Base-by-base conservation (phyloP, 2,113 vertebrate genomes). In the Thunnus maccoyii region DNA sequence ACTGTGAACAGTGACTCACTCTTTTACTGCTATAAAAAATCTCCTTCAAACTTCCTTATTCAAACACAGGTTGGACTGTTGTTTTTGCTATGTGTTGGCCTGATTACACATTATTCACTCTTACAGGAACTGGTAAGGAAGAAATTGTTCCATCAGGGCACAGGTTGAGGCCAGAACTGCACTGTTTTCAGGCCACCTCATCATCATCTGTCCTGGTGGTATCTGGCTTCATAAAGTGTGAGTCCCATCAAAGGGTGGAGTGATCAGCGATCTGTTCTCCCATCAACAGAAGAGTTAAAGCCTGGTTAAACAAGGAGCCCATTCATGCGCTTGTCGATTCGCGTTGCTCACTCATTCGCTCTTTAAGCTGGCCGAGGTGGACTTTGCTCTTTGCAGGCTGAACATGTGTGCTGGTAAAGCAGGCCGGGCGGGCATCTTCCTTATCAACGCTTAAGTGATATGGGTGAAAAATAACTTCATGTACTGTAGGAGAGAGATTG, bases 371-470 rank as follows among this genome's bases (percentile, higher is more conserved):
- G 52, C 56, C 12, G 55, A 41, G 71, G 15, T 86, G 90, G 91
- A 94, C 93, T 94, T 94, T 92, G 92, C 83, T 83, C 91, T 79
- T 25, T 62, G 68, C 57, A 63, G 82, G 81, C 76, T 88, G 71
- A 80, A 56, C 72, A 62, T 72, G 78, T 81, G 72, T 80, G 78
- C 87, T 86, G 76, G 67, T 78, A 78, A 73, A 82, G 86, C 63
- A 70, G 77, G 74, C 69, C 8, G 32, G 86, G 80, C 62, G 11
- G 77, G 44, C 76, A 84, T 83, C 84, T 50, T 84, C 72, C 88
- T 92, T 93, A 94, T 93, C 93, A 89, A 64, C 5, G 14, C 20
- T 36, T 3, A 20, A 57, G 72, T 41, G 91, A 92, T 81, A 78
- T 58, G 71, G 27, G 52, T 70, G 77, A 79, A 72, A 56, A 88